Base-by-base conservation (phyloP, 2,888 invertebrate genomes). In the Tethea ocularis region DNA sequence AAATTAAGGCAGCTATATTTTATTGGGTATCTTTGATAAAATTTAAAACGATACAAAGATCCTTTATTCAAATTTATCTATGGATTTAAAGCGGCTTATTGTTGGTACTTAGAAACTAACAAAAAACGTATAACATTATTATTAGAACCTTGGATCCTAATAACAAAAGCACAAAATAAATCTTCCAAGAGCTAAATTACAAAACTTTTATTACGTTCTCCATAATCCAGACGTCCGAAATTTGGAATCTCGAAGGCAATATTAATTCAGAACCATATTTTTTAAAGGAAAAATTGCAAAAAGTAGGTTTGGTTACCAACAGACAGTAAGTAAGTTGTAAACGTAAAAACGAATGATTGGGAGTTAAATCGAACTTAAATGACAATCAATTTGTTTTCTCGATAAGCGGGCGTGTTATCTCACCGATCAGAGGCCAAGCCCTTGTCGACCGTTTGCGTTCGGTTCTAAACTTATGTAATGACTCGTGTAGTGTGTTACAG, bases 321-420 rank as follows among this genome's bases (percentile, higher is more conserved):
- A n/a, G n/a, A n/a, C n/a, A n/a, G n/a, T n/a, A n/a, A 17, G 17
- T 51, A 4, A 51, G 54, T 54, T 24, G 11, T 55, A 64, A 64
- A 61, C 66, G 63, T 63, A 66, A 69, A n/a, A 68, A 69, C 62
- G 61, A 63, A 68, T 68, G 66, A 66, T 66, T 60, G 64, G 60
- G 61, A 72, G 61, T 69, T 71, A 66, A 72, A 70, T 68, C 63
- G 62, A 74, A 77, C 71, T 72, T 66, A 75, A 79, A 79, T 82
- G 80, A 78, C 75, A 80, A 80, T 80, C 83, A 83, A 87, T 87
- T 85, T 87, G 83, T 84, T 81, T 82, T 80, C 74, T 75, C 75
- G 81, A 82, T 84, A 82, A 80, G 82, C 76, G 72, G 75, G 68
- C 75, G 77, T 69, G 75, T 78, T 87, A 88, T 88, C 86, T 62